Base-by-base conservation (phyloP, 2,888 invertebrate genomes). In the Fragum sueziense region DNA sequence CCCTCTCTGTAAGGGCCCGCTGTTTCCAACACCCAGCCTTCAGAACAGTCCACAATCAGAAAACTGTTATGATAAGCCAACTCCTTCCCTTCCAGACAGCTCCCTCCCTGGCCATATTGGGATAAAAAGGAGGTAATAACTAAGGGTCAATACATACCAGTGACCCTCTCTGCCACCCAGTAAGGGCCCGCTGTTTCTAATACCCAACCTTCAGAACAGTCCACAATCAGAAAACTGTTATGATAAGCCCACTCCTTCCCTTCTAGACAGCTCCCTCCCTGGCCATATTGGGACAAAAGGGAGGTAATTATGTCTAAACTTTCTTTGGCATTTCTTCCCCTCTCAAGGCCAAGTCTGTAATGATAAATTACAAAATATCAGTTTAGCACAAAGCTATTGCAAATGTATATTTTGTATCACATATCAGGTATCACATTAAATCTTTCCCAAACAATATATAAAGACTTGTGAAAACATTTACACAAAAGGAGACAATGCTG, bases 1-100 rank as follows among this genome's bases (percentile, higher is more conserved):
- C 93, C 91, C 95, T 95, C 97, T 97, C 97, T 97, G 76, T 95
- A 94, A 85, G 95, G 95, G 0, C 96, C 96, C 73, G 95, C 95
- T 41, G 96, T 96, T 91, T 97, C 97, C 51, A 97, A 91, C 0
- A 96, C 94, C 96, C 96, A 97, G 17, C 95, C 96, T 87, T 95
- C 95, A 14, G 93, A 94, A 2, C 94, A 92, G 93, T 97, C 97
- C 81, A 95, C 96, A 81, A 96, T 95, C 68, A 97, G 91, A 91
- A 96, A 97, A 70, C 96, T 96, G 90, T 96, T 96, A 91, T 96
- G 96, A 86, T 96, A 95, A 81, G 94, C 94, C 86, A 96, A 95
- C 73, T 94, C 93, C 22, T 80, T 74, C 80, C 95, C 95, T 82
- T 95, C 95, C 0, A 95, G 95, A 89, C 96, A 96, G 0, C 95